Percentiles rank a stretch among this genome's conserved stretches.
Conservation (phyloP, 1,140 invertebrate species). For the Lethocerus indicus region DNA sequence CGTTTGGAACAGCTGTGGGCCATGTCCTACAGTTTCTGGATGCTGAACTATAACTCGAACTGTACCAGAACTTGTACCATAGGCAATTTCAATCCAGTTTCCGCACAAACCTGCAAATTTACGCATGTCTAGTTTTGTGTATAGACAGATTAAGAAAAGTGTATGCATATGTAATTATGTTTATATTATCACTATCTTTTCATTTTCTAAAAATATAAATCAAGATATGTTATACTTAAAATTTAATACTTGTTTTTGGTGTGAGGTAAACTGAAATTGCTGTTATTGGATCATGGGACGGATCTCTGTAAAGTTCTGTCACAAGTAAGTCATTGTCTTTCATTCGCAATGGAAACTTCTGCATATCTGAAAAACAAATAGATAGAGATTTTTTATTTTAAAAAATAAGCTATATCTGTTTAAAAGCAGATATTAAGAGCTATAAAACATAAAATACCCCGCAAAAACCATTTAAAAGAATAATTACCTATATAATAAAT, state of each 20-base stretch:
- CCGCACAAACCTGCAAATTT: conserved; percentile 66
- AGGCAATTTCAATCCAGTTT: conserved; percentile 99
- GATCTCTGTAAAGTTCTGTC: conserved; percentile 91
- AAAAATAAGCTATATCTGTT: conserved; percentile 7
- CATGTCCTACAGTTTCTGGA: conserved; percentile 95
- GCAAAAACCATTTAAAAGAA: too few species aligned
- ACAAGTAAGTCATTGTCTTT: conserved; percentile 97
- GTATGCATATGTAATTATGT: neutral
- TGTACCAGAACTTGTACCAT: conserved; percentile 88
- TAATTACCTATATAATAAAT: conserved; percentile 88
- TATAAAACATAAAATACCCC: too few species aligned
- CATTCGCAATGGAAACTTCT: conserved; percentile 96
- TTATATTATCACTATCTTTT: neutral
- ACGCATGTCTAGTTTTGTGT: neutral
- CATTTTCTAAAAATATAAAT: neutral
- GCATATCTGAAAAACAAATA: conserved; percentile 66
- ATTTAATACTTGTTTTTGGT: conserved; percentile 75
- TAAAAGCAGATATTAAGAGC: too few species aligned
- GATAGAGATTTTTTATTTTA: neutral
- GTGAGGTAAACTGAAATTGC: conserved; percentile 97
- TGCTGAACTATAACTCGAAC: conserved; percentile 96
- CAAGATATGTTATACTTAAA: conserved; percentile 1
- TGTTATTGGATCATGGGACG: conserved; percentile 86
- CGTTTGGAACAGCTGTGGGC: conserved; percentile 93
- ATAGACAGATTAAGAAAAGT: neutral